Percentiles rank a stretch among this genome's conserved stretches.
phyloP scores from a whole-genome alignment of 2,888 invertebrate genomes.

The Omphaloscelis lunosa region DNA sequence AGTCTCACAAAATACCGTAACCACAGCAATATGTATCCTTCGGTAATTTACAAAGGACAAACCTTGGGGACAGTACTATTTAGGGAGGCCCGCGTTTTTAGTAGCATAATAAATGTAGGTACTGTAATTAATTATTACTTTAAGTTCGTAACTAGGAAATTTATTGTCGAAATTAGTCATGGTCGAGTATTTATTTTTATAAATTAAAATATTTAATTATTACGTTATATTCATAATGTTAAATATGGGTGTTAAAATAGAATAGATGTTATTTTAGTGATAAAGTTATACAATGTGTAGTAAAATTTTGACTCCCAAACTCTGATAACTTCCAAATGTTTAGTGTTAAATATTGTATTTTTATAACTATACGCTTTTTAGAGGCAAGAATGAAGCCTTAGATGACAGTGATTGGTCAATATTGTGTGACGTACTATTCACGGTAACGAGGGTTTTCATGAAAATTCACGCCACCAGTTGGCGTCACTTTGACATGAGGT shows the following conservation, averaged over 20 bases:
- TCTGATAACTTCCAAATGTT: constrained; percentile 52
- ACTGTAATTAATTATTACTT: neutral
- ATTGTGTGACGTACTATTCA: neutral
- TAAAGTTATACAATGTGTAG: constrained; percentile 28
- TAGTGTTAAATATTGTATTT: constrained; percentile 40
- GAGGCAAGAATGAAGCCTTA: constrained; percentile 19
- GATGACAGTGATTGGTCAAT: constrained; percentile 13
- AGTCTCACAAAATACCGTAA: constrained; percentile 14
- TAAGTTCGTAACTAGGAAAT: constrained; percentile 12
- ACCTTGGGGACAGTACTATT: neutral
- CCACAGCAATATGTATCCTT: neutral
- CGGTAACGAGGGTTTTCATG: neutral
- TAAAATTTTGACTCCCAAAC: constrained; percentile 1
- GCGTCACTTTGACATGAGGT: neutral
- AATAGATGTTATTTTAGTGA: constrained; percentile 28
- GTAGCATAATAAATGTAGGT: constrained; percentile 28
- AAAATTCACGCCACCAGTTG: neutral
- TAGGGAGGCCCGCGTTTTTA: constrained; percentile 1
- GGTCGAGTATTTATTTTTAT: constrained; percentile 25
- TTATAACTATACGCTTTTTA: constrained; percentile 42
- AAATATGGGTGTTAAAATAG: constrained; percentile 24
- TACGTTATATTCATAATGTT: neutral
- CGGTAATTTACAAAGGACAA: neutral
- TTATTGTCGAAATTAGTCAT: constrained; percentile 42
- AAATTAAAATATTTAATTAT: constrained; percentile 5